A percentile compares a stretch with the other conserved stretches of the same genome.
Conservation (phyloP, 2,888 invertebrate species). For the Gryllus longicercus region DNA sequence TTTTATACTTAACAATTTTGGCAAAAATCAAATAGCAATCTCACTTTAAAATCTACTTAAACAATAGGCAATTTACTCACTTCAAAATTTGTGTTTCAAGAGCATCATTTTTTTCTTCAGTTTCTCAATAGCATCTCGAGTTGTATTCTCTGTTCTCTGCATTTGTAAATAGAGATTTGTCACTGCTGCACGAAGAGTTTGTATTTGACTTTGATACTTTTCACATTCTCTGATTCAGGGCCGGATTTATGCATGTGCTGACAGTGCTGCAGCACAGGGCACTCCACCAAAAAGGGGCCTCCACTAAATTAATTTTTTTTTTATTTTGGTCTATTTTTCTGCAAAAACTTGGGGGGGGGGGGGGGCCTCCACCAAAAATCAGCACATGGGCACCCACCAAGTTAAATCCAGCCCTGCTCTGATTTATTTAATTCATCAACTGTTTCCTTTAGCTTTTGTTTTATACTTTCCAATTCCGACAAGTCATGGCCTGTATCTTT, state of each 20-base stretch:
- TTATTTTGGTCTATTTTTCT: too few species aligned
- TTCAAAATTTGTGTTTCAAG: neutral
- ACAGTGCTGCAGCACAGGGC: too few species aligned
- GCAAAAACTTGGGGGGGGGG: too few species aligned
- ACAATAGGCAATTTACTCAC: too few species aligned
- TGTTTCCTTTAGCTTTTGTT: constrained; percentile 2
- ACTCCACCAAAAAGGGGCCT: too few species aligned
- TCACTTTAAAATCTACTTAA: too few species aligned
- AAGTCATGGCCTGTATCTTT: neutral
- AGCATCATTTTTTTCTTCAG: neutral
- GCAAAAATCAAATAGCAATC: too few species aligned
- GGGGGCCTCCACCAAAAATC: too few species aligned
- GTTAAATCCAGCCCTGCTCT: too few species aligned
- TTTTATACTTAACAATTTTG: too few species aligned
- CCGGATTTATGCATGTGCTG: too few species aligned
- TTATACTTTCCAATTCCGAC: constrained; percentile 18
- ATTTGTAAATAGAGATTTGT: neutral
- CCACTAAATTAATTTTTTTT: constrained; percentile 20
- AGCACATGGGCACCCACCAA: too few species aligned
- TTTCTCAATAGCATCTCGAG: neutral
- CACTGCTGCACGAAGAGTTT: neutral
- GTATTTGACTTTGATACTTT: neutral
- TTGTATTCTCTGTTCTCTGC: neutral
- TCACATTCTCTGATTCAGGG: neutral
- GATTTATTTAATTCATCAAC: neutral